Percentiles rank a stretch among this genome's conserved stretches.
Evolutionary conservation across 1,140 invertebrate genomes (phyloP).

Genomic region (Leguminivora glycinivorella): DNA sequence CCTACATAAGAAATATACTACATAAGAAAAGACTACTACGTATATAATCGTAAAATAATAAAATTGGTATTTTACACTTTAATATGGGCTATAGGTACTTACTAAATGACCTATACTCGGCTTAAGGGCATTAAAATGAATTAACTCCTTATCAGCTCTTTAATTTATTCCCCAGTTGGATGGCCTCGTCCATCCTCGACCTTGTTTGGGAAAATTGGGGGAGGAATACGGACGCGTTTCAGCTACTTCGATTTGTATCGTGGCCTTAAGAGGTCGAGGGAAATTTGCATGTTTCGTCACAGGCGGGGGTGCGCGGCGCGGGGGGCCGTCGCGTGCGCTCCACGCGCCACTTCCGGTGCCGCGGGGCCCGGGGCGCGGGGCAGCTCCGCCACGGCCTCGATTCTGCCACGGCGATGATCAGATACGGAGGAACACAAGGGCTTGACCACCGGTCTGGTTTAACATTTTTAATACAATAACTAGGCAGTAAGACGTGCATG

Average conservation of each 20-base stretch:
- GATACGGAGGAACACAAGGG: conserved; percentile 50
- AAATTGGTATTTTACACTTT: too few species aligned
- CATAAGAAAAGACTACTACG: too few species aligned
- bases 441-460: conserved; percentile 43
- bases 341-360: conserved; percentile 60
- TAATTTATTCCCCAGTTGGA: conserved; percentile 10
- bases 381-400: conserved; percentile 54
- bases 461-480: background rate
- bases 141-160: conserved; percentile 4
- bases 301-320: conserved; percentile 33
- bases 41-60: too few species aligned
- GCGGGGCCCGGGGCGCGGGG: conserved; percentile 27
- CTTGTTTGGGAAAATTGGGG: conserved; percentile 42
- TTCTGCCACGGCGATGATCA: conserved; percentile 55
- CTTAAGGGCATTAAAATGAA: background rate
- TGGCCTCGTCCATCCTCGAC: conserved; percentile 32
- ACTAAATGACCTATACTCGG: background rate
- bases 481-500: conserved; percentile 28
- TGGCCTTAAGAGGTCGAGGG: conserved; percentile 53
- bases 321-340: conserved; percentile 53
- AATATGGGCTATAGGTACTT: too few species aligned
- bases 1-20: too few species aligned
- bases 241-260: conserved; percentile 48
- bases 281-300: conserved; percentile 79
- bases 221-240: conserved; percentile 46